phyloP scores from a whole-genome alignment of 2,888 invertebrate species.

The Pammene fasciana region DNA sequence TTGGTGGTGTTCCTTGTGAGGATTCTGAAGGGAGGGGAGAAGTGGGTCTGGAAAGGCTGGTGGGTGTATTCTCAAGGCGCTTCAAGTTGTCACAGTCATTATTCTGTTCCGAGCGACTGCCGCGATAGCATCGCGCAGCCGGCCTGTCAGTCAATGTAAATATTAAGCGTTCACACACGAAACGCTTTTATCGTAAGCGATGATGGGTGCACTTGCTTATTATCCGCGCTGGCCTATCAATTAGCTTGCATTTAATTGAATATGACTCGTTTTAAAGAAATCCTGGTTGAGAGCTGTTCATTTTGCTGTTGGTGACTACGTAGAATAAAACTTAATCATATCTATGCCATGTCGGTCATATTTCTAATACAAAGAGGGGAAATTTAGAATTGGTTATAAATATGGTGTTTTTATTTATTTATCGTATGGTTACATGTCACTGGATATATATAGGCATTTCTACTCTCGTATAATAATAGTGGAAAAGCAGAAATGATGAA shows the following conservation, averaged over 20 bases:
- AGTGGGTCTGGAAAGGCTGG: constrained; percentile 36
- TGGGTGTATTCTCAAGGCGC: constrained; percentile 55
- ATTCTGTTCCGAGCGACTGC: constrained; percentile 63
- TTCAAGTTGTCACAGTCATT: constrained; percentile 63
- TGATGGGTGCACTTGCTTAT: constrained; percentile 29
- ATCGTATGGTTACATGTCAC: too few species aligned
- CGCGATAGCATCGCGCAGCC: constrained; percentile 51
- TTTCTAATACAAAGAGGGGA: too few species aligned
- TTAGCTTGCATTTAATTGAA: not conserved
- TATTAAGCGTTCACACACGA: constrained; percentile 43
- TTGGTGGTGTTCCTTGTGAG: constrained; percentile 20
- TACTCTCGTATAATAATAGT: too few species aligned
- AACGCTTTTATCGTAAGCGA: constrained; percentile 29
- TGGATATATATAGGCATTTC: too few species aligned
- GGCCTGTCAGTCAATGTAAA: constrained; percentile 56
- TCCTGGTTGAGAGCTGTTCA: not conserved
- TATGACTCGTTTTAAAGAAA: not conserved
- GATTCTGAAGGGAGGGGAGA: constrained; percentile 19
- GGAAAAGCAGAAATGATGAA: too few species aligned
- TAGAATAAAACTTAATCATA: not conserved
- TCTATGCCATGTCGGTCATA: too few species aligned
- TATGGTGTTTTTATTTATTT: too few species aligned
- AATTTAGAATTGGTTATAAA: too few species aligned
- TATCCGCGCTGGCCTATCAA: constrained; percentile 10
- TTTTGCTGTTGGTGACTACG: not conserved